Evolutionary conservation across 2,888 invertebrate genomes (phyloP), one percentile per base, ranked within the genome.

Genomic region (Galeruca laticollis): DNA sequence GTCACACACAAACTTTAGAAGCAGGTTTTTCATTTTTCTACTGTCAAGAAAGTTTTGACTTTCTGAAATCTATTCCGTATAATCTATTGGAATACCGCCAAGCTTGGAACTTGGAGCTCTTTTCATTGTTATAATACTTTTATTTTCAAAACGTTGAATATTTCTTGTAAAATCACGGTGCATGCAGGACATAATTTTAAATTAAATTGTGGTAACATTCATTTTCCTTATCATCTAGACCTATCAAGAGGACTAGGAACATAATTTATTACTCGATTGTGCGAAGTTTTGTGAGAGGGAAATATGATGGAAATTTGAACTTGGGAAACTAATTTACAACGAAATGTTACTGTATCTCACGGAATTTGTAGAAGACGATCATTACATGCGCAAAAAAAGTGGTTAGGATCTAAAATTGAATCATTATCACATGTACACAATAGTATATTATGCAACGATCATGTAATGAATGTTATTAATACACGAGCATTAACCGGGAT

Each of bases 131-230:
- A 13, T 35, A 37, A 11, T 62, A 62, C 54, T 64, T 64, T 64
- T 64, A 54, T 64, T 64, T 64, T 56, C 6, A 20, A 21, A 56
- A 56, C 54, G 56, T 31, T 57, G 56, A 57, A 43, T 35, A 63
- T 64, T 51, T 65, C 51, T 57, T n/a, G 33, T 33, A 18, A 57
- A 57, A 15, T 65, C 57, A 57, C 31, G 20, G 56, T 33, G 20
- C 26, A 57, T 65, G 57, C 57, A 57, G 18, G 57, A 47, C 65
- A 65, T 69, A 52, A 40, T 52, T 69, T 20, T 60, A 52, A 51
- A 64, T 69, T 60, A 64, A 69, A 69, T 59, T 60, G 52, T 40
- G 40, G 20, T 47, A 31, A 33, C 64, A 69, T 69, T 69, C 31
- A 52, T 69, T 69, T 69, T 60, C 60, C 64, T 64, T 69, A 64